Base-by-base conservation (phyloP, 2,113 vertebrate species). In the Leiothrix lutea region DNA sequence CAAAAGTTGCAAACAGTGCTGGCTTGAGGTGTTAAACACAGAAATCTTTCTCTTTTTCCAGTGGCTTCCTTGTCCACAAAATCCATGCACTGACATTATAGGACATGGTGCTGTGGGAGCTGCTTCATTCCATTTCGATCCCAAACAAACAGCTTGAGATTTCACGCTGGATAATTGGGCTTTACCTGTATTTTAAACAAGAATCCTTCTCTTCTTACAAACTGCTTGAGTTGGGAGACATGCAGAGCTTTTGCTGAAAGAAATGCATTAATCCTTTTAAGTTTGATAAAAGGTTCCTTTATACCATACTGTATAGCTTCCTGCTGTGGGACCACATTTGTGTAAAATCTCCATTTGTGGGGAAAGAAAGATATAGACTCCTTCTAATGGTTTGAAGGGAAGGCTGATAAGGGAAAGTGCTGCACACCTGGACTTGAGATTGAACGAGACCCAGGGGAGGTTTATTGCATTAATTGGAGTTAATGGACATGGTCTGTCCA, bases 261-360 rank as follows among this genome's bases (percentile, higher is more conserved):
- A 92, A 96, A 90, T 95, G 85, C 94, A 96, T 96, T 94, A 96
- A 92, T 94, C 88, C 90, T 94, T 97, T 95, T 53, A 91, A 91
- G 93, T 88, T 86, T 88, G 75, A 91, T 88, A 80, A 96, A 90
- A 93, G 93, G 60, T 86, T 96, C 86, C 85, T 96, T 94, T 92
- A 62, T 96, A 60, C 62, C 80, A 18, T 19, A 45, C 28, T 80
- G 20, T 80, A 92, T n/a, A 51, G 87, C 36, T 92, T 56, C 96
- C 81, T 84, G 85, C 96, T 93, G 90, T 40, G 94, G 91, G 71
- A 70, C 85, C 88, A 74, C 79, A 95, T 96, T 95, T 96, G 71
- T 94, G 60, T 93, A 88, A 93, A 88, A 88, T 92, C 85, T 86
- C 79, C 72, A 80, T 94, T 92, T 95, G 90, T 74, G 56, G 40